Base-by-base conservation (phyloP, 2,113 vertebrate species). In the Ovis canadensis region DNA sequence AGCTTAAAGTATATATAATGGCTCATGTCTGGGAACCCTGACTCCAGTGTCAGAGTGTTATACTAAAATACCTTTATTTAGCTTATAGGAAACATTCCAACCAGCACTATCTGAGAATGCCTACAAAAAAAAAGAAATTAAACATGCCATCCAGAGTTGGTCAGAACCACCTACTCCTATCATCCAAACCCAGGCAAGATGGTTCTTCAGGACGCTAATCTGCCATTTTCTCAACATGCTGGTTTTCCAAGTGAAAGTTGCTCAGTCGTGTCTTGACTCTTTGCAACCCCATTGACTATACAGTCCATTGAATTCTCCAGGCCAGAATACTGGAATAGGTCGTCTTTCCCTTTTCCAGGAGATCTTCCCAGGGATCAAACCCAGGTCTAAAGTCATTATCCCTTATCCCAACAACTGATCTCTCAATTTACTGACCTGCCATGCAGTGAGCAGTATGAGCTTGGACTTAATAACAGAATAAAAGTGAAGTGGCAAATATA, bases 401-500 rank as follows among this genome's bases (percentile, higher is more conserved):
- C 33, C 33, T 83, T 55, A 33, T 54, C 50, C 81, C 52, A 36
- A 55, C 19, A 83, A 36, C 81, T 55, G 11, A 8, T 36, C 21
- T 83, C 7, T 83, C 52, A 23, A 83, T 36, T 83, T 83, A 25
- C 21, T 36, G 50, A 11, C 31, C 33, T 55, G 6, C 19, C 19
- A 55, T 83, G 33, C 21, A 83, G 11, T n/a, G 12, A 54, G 31
- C 6, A 36, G 7, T 83, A 55, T 15, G 6, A 83, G 5, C 50
- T 15, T 83, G 50, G 52, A 83, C 50, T 83, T 55, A 4, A 19
- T 54, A 82, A 82, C 48, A 82, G 81, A 83, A 97, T 86, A 97
- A 81, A 98, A 50, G 19, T 98, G 36, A 98, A 98, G 25, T 94
- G 88, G 90, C 86, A 98, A 71, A 89, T 98, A 97, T 97, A 98